Base-by-base conservation (phyloP, 2,113 vertebrate genomes). In the Bos javanicus region DNA sequence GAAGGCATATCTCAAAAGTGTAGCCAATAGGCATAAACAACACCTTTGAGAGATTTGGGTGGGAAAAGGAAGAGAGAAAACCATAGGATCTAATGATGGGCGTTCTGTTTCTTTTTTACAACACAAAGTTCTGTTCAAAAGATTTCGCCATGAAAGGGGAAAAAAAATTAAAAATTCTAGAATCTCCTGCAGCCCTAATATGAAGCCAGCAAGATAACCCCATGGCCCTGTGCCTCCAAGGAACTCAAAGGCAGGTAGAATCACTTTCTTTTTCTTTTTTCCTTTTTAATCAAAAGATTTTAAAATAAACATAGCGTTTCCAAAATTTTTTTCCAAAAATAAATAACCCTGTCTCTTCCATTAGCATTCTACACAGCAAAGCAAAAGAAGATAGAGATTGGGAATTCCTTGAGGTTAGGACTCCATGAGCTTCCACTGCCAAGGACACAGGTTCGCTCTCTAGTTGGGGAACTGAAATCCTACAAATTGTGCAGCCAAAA, bases 61-160 rank as follows among this genome's bases (percentile, higher is more conserved):
- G 39, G 54, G 46, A 39, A 48, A 64, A 57, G 13, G 43, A 83
- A 90, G 30, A 36, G 14, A 50, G 50, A 87, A 88, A 96, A 74
- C 30, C 39, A 19, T 12, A 52, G 78, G 12, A n/a, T 64, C 60
- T 30, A 19, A 19, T 60, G 52, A 78, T 89, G 52, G 81, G 67
- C 14, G 25, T 78, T 94, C 33, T 91, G n/a, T 74, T 96, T 93
- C 16, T 92, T 78, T 91, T 96, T 83, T 48, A 90, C 52, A 25
- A 88, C 13, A 46, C 9, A 25, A 43, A 78, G 39, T 14, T 94
- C 48, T 60, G 14, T 74, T 95, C 87, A 94, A 94, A 91, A 76
- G 19, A 5, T 67, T 89, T 87, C 46, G 62, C 67, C 86, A n/a
- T 12, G 39, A 59, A 90, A 15, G 25, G 7, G 23, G 25, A 5